Conservation (phyloP, 2,888 invertebrate species). For the Orthosia cruda region DNA sequence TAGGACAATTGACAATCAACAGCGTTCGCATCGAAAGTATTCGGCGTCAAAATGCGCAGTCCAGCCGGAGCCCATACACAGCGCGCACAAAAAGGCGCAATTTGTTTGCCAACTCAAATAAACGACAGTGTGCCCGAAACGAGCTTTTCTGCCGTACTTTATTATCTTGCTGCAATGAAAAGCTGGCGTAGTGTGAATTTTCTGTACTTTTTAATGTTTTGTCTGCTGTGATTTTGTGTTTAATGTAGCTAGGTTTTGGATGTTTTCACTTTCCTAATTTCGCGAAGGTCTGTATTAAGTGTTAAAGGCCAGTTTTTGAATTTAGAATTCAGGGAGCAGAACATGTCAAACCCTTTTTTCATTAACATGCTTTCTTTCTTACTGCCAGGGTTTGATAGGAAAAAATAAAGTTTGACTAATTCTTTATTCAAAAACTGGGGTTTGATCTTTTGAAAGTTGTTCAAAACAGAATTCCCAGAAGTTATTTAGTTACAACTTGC, state of each 20-base stretch:
- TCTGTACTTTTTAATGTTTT: conserved; percentile 43
- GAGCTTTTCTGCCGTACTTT: conserved; percentile 62
- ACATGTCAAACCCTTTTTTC: too few relatives aligned
- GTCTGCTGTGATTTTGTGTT: conserved; percentile 21
- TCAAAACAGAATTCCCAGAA: too few relatives aligned
- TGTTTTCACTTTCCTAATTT: not conserved
- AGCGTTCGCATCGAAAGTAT: conserved; percentile 53
- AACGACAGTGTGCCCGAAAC: conserved; percentile 64
- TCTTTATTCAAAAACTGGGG: too few relatives aligned
- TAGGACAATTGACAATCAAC: conserved; percentile 73
- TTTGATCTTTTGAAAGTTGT: too few relatives aligned
- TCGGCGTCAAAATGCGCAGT: conserved; percentile 51
- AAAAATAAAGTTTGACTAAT: too few relatives aligned
- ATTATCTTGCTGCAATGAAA: conserved; percentile 61
- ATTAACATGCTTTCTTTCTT: too few relatives aligned
- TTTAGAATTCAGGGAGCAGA: not conserved
- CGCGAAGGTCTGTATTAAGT: not conserved
- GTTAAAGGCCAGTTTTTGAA: not conserved
- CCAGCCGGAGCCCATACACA: conserved; percentile 53
- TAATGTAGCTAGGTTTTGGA: not conserved
- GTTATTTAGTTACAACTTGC: too few relatives aligned
- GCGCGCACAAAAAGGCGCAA: conserved; percentile 61
- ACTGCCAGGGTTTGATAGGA: too few relatives aligned
- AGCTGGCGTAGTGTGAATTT: conserved; percentile 50
- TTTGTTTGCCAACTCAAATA: conserved; percentile 70